phyloP scores from a whole-genome alignment of 2,113 vertebrate species.

The Periophthalmus modestus region DNA sequence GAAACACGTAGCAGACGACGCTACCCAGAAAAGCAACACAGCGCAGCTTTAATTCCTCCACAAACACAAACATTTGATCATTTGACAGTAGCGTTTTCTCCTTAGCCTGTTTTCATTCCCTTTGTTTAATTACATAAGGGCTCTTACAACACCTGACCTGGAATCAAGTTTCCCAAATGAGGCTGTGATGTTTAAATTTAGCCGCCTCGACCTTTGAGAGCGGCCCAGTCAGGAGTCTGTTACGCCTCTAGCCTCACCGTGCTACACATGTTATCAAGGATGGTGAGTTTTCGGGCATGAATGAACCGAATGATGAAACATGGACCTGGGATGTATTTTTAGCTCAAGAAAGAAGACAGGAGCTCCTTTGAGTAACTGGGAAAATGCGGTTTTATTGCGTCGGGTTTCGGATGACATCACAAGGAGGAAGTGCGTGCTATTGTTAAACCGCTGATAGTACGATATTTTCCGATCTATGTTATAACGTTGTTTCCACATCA shows the following conservation, averaged over 20 bases:
- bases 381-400: background rate
- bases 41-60: background rate
- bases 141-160: conserved; percentile 1
- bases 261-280: background rate
- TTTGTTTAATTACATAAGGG: background rate
- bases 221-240: background rate
- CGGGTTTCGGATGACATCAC: background rate
- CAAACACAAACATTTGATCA: background rate
- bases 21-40: background rate
- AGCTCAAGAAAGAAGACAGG: background rate
- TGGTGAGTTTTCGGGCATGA: background rate
- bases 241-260: conserved; percentile 12
- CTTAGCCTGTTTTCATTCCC: background rate
- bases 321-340: conserved; percentile 1
- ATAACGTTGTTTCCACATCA: too few species aligned
- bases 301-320: conserved; percentile 6
- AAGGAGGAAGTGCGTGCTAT: background rate
- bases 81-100: background rate
- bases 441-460: background rate
- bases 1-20: background rate
- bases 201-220: conserved; percentile 16
- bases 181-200: conserved; percentile 2
- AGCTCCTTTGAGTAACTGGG: background rate
- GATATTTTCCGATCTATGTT: too few species aligned
- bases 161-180: conserved; percentile 1